These are phyloP conservation scores for Dioctria rufipes DNA, from an alignment of 2,888 invertebrate species.

Conservation along the genomic window DNA sequence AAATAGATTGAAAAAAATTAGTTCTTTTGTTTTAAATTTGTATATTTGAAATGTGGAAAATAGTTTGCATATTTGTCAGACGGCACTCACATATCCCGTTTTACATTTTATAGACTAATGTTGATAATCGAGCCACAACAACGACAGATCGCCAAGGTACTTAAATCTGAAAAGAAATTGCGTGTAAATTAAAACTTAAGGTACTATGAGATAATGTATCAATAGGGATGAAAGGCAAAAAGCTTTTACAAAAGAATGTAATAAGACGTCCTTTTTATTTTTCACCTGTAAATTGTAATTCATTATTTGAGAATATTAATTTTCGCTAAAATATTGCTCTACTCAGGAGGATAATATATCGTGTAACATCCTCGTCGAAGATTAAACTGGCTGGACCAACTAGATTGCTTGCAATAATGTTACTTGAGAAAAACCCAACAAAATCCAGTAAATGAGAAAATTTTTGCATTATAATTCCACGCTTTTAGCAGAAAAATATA, in stretches of 20 bases:
- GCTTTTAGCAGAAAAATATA: slow-evolving; percentile 17
- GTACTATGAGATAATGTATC: slow-evolving; percentile 59
- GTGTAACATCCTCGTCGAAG: slow-evolving; percentile 37
- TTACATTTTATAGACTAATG: slow-evolving; percentile 62
- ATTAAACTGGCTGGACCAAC: slow-evolving; percentile 38
- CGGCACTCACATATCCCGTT: slow-evolving; percentile 61
- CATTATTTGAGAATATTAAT: slow-evolving; percentile 40
- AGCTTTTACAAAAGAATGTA: slow-evolving; percentile 30
- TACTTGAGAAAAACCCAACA: slow-evolving; percentile 46
- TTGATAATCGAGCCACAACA: slow-evolving; percentile 61
- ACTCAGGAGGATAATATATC: slow-evolving; percentile 16
- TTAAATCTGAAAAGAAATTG: slow-evolving; percentile 43
- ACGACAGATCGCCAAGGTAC: slow-evolving; percentile 61
- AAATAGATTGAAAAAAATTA: slow-evolving; percentile 30
- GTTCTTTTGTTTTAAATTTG: slow-evolving; percentile 41
- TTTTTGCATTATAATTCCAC: slow-evolving; percentile 11
- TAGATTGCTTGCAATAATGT: slow-evolving; percentile 26
- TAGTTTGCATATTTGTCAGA: slow-evolving; percentile 54
- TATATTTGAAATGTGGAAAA: slow-evolving; percentile 44
- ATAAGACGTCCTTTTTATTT: slow-evolving; percentile 43
- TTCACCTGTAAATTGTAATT: slow-evolving; percentile 45
- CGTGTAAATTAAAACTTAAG: slow-evolving; percentile 54
- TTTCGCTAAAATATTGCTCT: slow-evolving; percentile 50
- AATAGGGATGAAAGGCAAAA: slow-evolving; percentile 30
- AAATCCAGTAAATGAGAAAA: slow-evolving; percentile 17